phyloP scores from a whole-genome alignment of 2,797 vertebrate genomes.

The Otolemur crassicaudatus region DNA sequence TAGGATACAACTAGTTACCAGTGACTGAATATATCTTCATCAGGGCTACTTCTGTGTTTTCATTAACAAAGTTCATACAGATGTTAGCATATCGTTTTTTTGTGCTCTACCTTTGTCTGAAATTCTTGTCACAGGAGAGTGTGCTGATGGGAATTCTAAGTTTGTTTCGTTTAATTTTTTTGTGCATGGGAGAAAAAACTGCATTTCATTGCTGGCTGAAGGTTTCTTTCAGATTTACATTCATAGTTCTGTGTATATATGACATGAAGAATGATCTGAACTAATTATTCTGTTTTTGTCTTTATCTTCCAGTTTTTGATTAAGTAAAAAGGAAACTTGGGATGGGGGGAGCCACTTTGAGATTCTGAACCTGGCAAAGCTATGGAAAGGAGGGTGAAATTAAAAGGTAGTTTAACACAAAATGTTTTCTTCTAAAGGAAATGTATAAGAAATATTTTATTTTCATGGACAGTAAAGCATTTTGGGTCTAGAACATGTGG shows the following conservation, averaged over 20 bases:
- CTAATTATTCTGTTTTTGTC: conserved; percentile 90
- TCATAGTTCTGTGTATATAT: conserved; percentile 87
- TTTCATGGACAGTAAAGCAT: not conserved
- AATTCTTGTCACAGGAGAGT: conserved; percentile 86
- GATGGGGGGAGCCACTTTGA: not conserved
- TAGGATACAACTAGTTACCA: conserved; percentile 85
- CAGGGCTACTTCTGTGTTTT: conserved; percentile 82
- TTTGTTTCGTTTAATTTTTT: conserved; percentile 77
- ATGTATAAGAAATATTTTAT: not conserved
- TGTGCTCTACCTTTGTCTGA: conserved; percentile 89
- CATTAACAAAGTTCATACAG: conserved; percentile 85
- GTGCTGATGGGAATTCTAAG: conserved; percentile 82
- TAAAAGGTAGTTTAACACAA: not conserved
- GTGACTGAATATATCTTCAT: conserved; percentile 88
- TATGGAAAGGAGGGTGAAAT: not conserved
- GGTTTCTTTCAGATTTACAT: conserved; percentile 86
- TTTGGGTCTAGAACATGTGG: not conserved
- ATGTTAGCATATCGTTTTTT: conserved; percentile 86
- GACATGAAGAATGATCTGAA: conserved; percentile 88
- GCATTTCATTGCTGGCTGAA: conserved; percentile 85
- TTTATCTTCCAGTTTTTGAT: conserved; percentile 89
- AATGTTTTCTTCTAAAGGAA: not conserved
- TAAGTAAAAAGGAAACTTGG: conserved; percentile 87
- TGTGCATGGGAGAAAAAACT: conserved; percentile 82
- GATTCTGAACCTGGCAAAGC: not conserved